These are phyloP conservation scores for Myanophis thanlyinensis DNA, from an alignment of 2,113 vertebrate species.

Conservation along the genomic window DNA sequence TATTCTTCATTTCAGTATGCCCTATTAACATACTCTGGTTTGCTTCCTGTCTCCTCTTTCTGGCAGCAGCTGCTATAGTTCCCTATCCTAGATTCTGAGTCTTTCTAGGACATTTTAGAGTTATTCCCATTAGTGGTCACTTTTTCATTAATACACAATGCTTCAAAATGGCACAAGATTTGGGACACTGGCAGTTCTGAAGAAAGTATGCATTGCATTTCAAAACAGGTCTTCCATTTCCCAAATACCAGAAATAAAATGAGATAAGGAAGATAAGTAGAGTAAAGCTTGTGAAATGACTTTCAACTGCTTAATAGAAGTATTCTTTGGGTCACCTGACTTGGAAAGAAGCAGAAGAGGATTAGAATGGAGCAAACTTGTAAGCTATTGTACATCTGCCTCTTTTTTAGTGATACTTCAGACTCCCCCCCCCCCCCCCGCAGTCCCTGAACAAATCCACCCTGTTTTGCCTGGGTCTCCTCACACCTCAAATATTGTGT, in stretches of 20 bases:
- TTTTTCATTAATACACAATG: not conserved
- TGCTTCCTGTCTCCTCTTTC: not conserved
- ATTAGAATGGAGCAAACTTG: not conserved
- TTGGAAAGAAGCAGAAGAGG: not conserved
- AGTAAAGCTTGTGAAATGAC: not conserved
- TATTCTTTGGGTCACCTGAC: not conserved
- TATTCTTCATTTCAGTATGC: not conserved
- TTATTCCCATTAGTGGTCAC: not conserved
- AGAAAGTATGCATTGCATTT: not conserved
- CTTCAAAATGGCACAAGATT: not conserved
- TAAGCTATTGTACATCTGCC: not conserved
- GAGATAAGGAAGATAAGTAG: not conserved
- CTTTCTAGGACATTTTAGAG: not conserved
- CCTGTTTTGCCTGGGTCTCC: not conserved
- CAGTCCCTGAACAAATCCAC: not conserved
- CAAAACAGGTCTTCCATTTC: not conserved
- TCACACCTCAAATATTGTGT: not conserved
- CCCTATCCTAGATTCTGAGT: not conserved
- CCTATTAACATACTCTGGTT: not conserved
- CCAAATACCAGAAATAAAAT: not conserved
- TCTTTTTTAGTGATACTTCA: not conserved
- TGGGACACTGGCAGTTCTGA: not conserved
- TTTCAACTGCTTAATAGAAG: not conserved
- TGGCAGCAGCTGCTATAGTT: not conserved
- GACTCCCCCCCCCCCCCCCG: accelerated